Conservation (phyloP, 2,888 invertebrate species). For the Ophion ellenae region DNA sequence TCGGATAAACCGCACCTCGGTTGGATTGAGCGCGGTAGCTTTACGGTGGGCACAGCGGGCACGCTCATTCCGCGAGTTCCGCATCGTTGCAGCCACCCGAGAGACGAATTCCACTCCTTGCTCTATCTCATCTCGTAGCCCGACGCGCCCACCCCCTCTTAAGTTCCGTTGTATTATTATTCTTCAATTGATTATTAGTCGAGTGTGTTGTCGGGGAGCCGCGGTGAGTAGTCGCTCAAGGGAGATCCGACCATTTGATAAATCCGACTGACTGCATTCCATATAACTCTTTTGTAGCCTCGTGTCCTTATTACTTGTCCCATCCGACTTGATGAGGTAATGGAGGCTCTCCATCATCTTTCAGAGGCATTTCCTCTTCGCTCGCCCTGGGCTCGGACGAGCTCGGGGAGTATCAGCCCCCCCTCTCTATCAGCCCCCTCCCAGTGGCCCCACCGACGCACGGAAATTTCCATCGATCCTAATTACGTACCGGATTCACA, state of each 20-base stretch:
- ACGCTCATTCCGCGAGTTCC: conserved; percentile 43
- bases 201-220: conserved; percentile 3
- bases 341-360: conserved; percentile 77
- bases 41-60: neutral
- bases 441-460: conserved; percentile 26
- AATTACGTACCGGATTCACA: neutral
- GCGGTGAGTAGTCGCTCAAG: conserved; percentile 7
- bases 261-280: conserved; percentile 44
- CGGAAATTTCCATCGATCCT: conserved; percentile 62
- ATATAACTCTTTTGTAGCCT: conserved; percentile 74
- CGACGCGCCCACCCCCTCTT: neutral
- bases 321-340: conserved; percentile 81
- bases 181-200: conserved; percentile 51
- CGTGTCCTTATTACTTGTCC: conserved; percentile 77
- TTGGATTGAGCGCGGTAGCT: conserved; percentile 1
- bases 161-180: conserved; percentile 42
- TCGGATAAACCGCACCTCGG: conserved; percentile 52
- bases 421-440: conserved; percentile 43
- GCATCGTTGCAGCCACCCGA: conserved; percentile 47
- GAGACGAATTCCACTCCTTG: conserved; percentile 5
- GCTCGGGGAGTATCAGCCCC: conserved; percentile 42
- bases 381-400: conserved; percentile 44
- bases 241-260: conserved; percentile 50
- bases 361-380: conserved; percentile 77
- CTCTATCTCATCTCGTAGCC: conserved; percentile 8